Evolutionary conservation across 2,888 invertebrate genomes (phyloP).

Genomic region (Sclerodermus sp.): DNA sequence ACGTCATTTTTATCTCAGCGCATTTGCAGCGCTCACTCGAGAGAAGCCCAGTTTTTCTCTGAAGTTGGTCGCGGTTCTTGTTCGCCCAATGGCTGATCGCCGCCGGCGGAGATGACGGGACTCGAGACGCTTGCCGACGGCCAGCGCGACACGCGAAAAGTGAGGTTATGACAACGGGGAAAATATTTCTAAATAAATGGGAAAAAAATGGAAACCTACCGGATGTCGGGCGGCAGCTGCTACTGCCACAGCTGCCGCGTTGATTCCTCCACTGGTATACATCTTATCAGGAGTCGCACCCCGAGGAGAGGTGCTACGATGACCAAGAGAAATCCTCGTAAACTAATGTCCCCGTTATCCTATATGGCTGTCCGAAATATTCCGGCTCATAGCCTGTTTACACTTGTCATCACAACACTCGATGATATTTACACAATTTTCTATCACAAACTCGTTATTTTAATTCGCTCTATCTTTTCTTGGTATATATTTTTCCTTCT

Average conservation of each 20-base stretch:
- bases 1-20: too few species aligned
- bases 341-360: slow-evolving; percentile 24
- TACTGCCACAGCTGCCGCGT: slow-evolving; percentile 55
- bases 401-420: slow-evolving; percentile 20
- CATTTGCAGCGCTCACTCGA: too few species aligned
- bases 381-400: slow-evolving; percentile 28
- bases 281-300: too few species aligned
- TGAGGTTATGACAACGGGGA: slow-evolving; percentile 3
- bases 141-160: neutral
- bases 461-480: neutral
- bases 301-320: neutral
- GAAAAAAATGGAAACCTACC: slow-evolving; percentile 37
- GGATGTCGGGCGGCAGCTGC: slow-evolving; percentile 56
- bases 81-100: too few species aligned
- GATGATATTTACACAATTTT: too few species aligned
- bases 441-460: neutral
- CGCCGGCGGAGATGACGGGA: too few species aligned
- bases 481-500: too few species aligned
- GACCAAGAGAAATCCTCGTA: neutral
- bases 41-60: too few species aligned
- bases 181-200: slow-evolving; percentile 3
- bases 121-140: too few species aligned
- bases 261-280: slow-evolving; percentile 52
- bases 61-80: too few species aligned
- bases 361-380: slow-evolving; percentile 24